phyloP scores from a whole-genome alignment of 2,888 invertebrate species.

The Spisula subtruncata region DNA sequence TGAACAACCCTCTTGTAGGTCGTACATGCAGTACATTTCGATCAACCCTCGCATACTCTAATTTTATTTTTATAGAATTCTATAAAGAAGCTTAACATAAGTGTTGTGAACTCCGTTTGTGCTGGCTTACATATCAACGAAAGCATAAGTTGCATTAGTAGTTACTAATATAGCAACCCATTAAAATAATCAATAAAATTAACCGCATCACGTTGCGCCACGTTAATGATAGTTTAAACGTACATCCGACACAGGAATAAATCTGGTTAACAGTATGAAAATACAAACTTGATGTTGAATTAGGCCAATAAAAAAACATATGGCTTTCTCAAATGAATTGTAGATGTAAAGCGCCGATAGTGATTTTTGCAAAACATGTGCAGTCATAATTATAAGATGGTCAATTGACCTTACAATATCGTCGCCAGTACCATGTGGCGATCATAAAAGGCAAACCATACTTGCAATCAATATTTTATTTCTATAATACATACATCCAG shows the following conservation, averaged over 20 bases:
- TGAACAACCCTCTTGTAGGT: too few relatives aligned
- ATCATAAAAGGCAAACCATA: too few relatives aligned
- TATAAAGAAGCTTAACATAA: neutral
- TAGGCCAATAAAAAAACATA: neutral
- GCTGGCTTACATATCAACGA: neutral
- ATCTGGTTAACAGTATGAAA: neutral
- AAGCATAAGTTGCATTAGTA: neutral
- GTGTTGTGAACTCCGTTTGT: neutral
- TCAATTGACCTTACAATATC: too few relatives aligned
- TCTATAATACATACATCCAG: too few relatives aligned
- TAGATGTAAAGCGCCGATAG: too few relatives aligned
- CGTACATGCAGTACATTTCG: neutral
- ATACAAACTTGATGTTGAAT: neutral
- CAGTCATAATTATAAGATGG: too few relatives aligned
- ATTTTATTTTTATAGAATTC: neutral
- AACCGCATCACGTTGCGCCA: neutral
- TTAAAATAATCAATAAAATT: neutral
- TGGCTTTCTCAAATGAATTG: too few relatives aligned
- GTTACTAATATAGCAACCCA: neutral
- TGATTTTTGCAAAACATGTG: too few relatives aligned
- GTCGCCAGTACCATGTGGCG: too few relatives aligned
- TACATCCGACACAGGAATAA: slow-evolving; percentile 2
- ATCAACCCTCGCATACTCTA: neutral
- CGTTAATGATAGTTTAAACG: neutral
- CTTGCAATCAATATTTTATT: too few relatives aligned